Base-by-base conservation (phyloP, 2,113 vertebrate species). In the Chrysemys picta region DNA sequence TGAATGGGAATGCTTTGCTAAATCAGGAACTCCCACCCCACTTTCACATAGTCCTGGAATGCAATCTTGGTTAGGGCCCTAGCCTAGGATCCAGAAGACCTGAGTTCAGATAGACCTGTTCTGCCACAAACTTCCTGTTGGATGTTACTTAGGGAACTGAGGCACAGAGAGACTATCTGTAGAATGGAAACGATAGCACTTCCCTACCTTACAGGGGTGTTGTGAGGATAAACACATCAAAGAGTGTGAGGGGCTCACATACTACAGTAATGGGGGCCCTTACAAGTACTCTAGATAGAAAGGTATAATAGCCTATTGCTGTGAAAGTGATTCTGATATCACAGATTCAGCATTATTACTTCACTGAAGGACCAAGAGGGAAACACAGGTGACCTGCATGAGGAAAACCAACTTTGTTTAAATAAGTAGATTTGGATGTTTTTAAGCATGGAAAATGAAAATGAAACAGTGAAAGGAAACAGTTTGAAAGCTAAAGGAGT, bases 391-490 rank as follows among this genome's bases (percentile, higher is more conserved):
- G n/a, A 10, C 31, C 65, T n/a, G 7, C 57, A 72, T 72, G 8
- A 38, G 17, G 65, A 72, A 72, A 72, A 72, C 35, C 21, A 72
- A n/a, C 9, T n/a, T 47, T 0, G 0, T 2, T 84, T 25, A 91
- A 93, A 88, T 78, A 82, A 84, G 86, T 50, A 38, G 16, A 12
- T 85, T 50, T 62, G 11, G 52, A n/a, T 25, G 35, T 24, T 80
- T n/a, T 85, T 47, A 50, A 82, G 42, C 1, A 24, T 27, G 81
- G 17, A 2, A 79, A 65, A 81, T 72, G 9, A 38, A 93, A 47
- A 7, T 1, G 0, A 45, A 69, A 57, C 0, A 14, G 62, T 69
- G 21, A 29, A 29, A 94, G 65, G 53, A 0, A 0, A 7, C 13
- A 50, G 47, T 93, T 75, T 5, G 52, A 38, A 72, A 72, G 65